Base-by-base conservation (phyloP, 1,140 invertebrate species). In the Calephelis nemesis region DNA sequence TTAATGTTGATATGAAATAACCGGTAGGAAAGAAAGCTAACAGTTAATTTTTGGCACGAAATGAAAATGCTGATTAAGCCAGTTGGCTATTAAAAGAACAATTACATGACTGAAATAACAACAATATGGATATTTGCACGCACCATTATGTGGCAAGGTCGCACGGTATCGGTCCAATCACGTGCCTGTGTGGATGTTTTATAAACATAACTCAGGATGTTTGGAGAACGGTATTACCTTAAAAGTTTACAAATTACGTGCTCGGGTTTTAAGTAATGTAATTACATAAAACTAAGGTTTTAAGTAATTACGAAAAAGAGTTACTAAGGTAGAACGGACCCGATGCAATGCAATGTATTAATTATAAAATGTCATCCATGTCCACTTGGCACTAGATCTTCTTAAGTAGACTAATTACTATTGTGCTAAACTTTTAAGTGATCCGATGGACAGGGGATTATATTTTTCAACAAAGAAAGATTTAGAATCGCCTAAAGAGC, bases 191-290 rank as follows among this genome's bases (percentile, higher is more conserved):
- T 63, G 47, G 64, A 74, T 83, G 75, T 85, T 82, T 81, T 65
- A 71, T 77, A 81, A 71, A 78, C 73, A 77, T 65, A 69, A 72
- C 71, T 69, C 75, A 82, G 78, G 77, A 85, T 84, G 85, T 84
- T 85, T 87, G 71, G 71, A 66, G 67, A 74, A 70, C 49, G 70
- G 71, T 68, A 70, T 68, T 58, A 30, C 54, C 54, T 39, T 54
- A 30, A 54, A 39, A 9, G 8, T 30, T 58, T 58, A 39, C 30
- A 11, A 58, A 30, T 58, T 58, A 39, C 19, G 19, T 54, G 50
- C 15, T 10, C 15, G 8, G 52, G 15, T 15, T 39, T 12, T 30
- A 39, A 39, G 19, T 58, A 39, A 58, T 12, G 10, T 39, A 54
- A 5, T 1, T 4, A n/a, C n/a, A n/a, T n/a, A n/a, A n/a, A n/a